Percentiles rank a stretch among this genome's conserved stretches.
phyloP scores from a whole-genome alignment of 1,140 invertebrate genomes.

The Hylyphantes graminicola region DNA sequence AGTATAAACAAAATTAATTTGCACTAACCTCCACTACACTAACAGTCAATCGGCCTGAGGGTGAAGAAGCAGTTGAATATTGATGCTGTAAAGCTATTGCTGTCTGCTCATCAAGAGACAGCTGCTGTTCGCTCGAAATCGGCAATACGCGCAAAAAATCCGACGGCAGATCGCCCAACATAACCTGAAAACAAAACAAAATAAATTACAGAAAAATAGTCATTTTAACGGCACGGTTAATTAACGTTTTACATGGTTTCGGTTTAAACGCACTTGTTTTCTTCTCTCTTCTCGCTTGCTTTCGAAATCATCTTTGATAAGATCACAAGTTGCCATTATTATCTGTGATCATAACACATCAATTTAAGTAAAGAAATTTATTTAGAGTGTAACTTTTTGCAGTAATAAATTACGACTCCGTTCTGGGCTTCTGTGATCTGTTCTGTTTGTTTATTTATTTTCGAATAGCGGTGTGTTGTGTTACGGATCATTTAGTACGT shows the following conservation, averaged over 20 bases:
- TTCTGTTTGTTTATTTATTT: no score
- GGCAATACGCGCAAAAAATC: conserved; percentile 80
- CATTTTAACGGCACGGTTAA: background rate
- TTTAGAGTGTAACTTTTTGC: no score
- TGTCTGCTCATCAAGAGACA: conserved; percentile 82
- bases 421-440: no score
- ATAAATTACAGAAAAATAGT: background rate
- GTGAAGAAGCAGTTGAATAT: conserved; percentile 73
- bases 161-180: conserved; percentile 82
- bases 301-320: conserved; percentile 2
- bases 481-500: no score
- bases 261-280: conserved; percentile 27
- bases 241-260: background rate
- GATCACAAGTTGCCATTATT: conserved; percentile 42
- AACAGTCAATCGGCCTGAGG: conserved; percentile 81
- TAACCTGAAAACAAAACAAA: conserved; percentile 65
- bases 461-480: no score
- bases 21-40: conserved; percentile 79
- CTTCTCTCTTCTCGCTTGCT: conserved; percentile 40
- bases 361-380: no score
- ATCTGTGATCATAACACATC: background rate
- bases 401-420: no score
- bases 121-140: conserved; percentile 75
- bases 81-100: conserved; percentile 85
- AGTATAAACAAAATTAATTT: conserved; percentile 52